Evolutionary conservation across 2,113 vertebrate genomes (phyloP).

Genomic region (Pseudorectes ferrugineus): DNA sequence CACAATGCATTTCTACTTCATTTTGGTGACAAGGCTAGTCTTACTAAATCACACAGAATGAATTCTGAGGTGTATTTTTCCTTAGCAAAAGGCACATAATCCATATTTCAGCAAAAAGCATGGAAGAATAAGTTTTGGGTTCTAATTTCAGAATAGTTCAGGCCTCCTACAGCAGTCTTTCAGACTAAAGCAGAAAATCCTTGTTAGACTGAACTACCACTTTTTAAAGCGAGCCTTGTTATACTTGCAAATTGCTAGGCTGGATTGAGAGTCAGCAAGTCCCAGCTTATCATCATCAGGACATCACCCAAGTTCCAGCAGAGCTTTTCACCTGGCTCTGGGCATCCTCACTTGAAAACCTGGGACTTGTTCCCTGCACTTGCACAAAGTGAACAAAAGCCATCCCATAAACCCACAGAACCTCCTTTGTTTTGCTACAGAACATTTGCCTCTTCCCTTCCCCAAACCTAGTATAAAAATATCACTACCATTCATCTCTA

Average conservation of each 20-base stretch:
- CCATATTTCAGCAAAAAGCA: neutral
- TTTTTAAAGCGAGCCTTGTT: neutral
- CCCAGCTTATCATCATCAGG: neutral
- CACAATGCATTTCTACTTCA: neutral
- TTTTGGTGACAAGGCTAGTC: neutral
- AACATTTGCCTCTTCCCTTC: neutral
- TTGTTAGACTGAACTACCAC: neutral
- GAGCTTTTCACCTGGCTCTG: neutral
- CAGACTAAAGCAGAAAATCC: neutral
- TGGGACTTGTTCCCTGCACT: neutral
- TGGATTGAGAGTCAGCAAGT: neutral
- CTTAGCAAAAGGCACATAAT: neutral
- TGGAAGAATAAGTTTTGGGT: neutral
- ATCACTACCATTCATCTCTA: neutral
- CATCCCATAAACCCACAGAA: neutral
- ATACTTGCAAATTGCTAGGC: neutral
- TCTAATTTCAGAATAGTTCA: neutral
- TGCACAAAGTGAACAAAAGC: neutral
- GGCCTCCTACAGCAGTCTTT: neutral
- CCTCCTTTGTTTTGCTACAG: neutral
- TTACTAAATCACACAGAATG: neutral
- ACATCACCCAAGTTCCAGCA: neutral
- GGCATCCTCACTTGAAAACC: neutral
- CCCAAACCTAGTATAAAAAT: neutral
- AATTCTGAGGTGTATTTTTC: neutral